Evolutionary conservation across 2,888 invertebrate species (phyloP), one percentile per base, ranked within the genome.

Genomic region (Euplexia lucipara): DNA sequence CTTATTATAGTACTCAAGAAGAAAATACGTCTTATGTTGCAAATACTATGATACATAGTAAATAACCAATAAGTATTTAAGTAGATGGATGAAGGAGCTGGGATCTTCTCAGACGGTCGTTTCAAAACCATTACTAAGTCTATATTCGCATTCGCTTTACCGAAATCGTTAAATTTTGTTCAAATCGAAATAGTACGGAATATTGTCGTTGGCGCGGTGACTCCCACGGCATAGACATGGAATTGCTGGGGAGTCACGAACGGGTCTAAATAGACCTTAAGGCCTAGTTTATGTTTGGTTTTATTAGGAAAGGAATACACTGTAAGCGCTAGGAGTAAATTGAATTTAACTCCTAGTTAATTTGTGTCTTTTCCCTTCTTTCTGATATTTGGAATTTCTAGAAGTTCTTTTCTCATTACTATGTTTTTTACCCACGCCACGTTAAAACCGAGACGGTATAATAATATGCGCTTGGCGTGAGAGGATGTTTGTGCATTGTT

Each of bases 211-310:
- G 49, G 63, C 56, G 34, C 35, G 14, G 45, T 18, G 54, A 60
- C 47, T 74, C 74, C 69, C 73, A 74, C 73, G 73, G 63, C 69
- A 54, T 35, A 54, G 53, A 47, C 61, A 34, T 41, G 42, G 53
- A 61, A 70, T 75, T 51, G 60, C 58, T 47, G 37, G 16, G 70
- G 44, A 65, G 74, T 74, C 74, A 75, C 75, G 75, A 75, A 70
- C 35, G 16, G 42, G 49, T 58, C 51, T 64, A 61, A 74, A 75
- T 69, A 57, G 56, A 74, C 74, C 69, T 74, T 60, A 70, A 70
- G 70, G 75, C 63, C 44, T 69, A 63, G 41, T 61, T 75, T 60
- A 54, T 39, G 35, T 59, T 72, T 63, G 42, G 39, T 49, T 59
- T 56, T 16, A 53, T 71, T 70, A 63, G 26, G 37, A 4, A 42